phyloP scores from a whole-genome alignment of 2,888 invertebrate species.

The Vanessa cardui region DNA sequence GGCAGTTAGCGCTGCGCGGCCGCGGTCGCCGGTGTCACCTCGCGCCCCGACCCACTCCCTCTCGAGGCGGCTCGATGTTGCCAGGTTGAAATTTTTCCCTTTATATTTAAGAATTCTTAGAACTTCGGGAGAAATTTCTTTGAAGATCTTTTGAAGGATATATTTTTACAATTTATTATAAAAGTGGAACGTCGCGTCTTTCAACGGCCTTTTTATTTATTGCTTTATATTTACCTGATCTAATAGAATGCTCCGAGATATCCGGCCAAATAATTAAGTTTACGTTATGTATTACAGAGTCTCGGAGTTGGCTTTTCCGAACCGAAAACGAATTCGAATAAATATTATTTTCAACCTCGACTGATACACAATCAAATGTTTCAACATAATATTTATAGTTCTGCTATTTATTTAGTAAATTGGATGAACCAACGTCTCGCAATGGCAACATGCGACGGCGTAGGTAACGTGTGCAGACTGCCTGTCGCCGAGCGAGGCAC shows the following conservation, averaged over 20 bases:
- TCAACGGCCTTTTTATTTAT: neutral
- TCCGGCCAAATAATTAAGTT: neutral
- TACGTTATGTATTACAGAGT: neutral
- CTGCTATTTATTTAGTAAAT: no score
- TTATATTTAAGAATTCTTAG: conserved; percentile 24
- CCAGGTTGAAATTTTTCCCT: conserved; percentile 25
- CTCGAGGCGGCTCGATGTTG: conserved; percentile 13
- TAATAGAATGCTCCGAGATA: neutral
- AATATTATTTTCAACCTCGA: no score
- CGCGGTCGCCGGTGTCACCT: conserved; percentile 24
- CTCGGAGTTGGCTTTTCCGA: no score
- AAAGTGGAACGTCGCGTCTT: conserved; percentile 5
- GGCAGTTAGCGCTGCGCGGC: conserved; percentile 18
- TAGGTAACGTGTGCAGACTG: neutral
- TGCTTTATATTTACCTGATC: neutral
- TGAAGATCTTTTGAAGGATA: conserved; percentile 11
- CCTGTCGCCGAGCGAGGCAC: neutral
- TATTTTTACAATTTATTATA: conserved; percentile 9
- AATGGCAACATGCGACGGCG: no score
- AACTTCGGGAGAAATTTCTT: conserved; percentile 20
- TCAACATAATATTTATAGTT: no score
- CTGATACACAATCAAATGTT: no score
- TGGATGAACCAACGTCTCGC: no score
- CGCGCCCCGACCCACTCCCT: conserved; percentile 9
- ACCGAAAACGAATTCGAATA: no score